Percentiles rank a stretch among this genome's conserved stretches.
These are phyloP conservation scores for Sesia bembeciformis DNA, from an alignment of 2,888 invertebrate genomes.

Conservation along the genomic window DNA sequence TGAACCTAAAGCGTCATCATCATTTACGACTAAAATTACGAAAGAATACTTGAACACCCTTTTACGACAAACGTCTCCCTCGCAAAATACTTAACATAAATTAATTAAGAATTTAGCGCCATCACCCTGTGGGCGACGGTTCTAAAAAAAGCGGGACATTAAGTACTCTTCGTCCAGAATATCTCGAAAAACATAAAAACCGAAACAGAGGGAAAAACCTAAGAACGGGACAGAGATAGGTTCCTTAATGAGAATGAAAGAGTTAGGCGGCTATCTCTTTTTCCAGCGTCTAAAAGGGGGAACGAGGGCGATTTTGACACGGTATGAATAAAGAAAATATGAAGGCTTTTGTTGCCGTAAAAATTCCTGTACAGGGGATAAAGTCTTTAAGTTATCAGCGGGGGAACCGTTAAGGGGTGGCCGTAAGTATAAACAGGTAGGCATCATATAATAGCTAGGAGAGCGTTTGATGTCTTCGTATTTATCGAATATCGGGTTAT, in stretches of 20 bases:
- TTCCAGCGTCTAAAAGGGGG: conserved; percentile 46
- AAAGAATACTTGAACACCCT: conserved; percentile 41
- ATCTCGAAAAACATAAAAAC: conserved; percentile 63
- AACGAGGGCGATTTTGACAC: conserved; percentile 63
- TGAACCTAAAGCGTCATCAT: conserved; percentile 38
- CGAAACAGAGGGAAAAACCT: conserved; percentile 46
- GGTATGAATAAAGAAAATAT: conserved; percentile 73
- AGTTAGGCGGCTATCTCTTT: conserved; percentile 56
- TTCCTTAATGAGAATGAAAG: conserved; percentile 54
- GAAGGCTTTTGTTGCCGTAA: conserved; percentile 71
- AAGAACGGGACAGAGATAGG: conserved; percentile 35
- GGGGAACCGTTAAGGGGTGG: conserved; percentile 42
- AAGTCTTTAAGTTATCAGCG: conserved; percentile 71
- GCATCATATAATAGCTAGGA: conserved; percentile 10
- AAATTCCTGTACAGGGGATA: conserved; percentile 71
- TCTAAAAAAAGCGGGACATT: conserved; percentile 43
- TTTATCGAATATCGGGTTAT: conserved; percentile 41
- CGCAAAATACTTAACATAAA: conserved; percentile 59
- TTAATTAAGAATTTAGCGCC: conserved; percentile 66
- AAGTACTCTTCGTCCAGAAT: conserved; percentile 39
- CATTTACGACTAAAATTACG: conserved; percentile 36
- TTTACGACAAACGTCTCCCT: conserved; percentile 35
- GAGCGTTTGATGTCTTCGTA: conserved; percentile 31
- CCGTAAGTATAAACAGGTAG: conserved; percentile 20
- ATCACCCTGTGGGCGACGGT: conserved; percentile 61